Evolutionary conservation across 2,113 vertebrate species (phyloP).

Genomic region (Mesocricetus auratus): DNA sequence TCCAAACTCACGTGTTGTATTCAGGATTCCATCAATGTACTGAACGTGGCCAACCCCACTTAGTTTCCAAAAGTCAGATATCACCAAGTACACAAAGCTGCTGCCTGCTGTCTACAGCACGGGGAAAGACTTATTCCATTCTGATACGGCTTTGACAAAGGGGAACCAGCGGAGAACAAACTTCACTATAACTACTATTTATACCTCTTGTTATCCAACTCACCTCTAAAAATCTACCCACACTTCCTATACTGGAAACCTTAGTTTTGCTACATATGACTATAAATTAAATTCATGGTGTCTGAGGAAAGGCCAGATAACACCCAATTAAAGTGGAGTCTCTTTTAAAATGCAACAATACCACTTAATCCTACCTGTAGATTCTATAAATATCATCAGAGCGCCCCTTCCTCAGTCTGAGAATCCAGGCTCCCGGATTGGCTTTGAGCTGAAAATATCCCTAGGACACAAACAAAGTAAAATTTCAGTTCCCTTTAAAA

Average conservation of each 20-base stretch:
- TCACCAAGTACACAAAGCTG: neutral
- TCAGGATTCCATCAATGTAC: neutral
- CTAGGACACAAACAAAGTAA: constrained; percentile 82
- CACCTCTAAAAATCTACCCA: neutral
- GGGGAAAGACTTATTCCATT: neutral
- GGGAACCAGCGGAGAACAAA: neutral
- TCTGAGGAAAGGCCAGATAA: neutral
- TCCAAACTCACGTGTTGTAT: neutral
- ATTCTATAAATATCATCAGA: constrained; percentile 99
- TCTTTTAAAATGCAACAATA: neutral
- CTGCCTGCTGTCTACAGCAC: neutral
- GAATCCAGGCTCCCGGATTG: constrained; percentile 96
- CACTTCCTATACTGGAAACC: constrained; percentile 30
- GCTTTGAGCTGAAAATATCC: constrained; percentile 99
- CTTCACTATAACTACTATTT: neutral
- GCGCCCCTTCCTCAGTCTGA: constrained; percentile 95
- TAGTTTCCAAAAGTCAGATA: neutral
- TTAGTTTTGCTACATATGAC: neutral
- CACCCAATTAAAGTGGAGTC: neutral
- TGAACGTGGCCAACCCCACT: neutral
- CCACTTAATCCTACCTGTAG: constrained; percentile 91
- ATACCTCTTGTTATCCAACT: neutral
- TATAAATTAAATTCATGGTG: neutral
- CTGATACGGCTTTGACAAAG: neutral
- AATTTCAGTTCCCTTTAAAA: constrained; percentile 56